Conservation (phyloP, 2,888 invertebrate species). For the Apamea sordens region DNA sequence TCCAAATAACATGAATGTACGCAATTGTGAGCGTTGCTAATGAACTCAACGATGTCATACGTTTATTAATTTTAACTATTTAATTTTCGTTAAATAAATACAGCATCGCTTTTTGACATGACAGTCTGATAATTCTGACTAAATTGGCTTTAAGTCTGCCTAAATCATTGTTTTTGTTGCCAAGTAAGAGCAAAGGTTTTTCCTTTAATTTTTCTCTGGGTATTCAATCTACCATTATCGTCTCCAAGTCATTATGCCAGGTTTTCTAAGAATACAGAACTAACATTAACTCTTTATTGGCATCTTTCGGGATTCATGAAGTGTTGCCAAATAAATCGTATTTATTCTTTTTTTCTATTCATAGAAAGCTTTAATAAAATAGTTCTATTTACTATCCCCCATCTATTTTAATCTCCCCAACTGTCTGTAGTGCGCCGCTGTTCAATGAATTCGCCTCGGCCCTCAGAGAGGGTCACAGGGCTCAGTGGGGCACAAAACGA, state of each 20-base stretch:
- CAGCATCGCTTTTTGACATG: neutral
- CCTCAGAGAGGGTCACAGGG: constrained; percentile 9
- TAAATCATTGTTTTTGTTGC: neutral
- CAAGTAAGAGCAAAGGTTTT: neutral
- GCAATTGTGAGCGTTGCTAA: constrained; percentile 40
- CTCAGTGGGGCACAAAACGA: constrained; percentile 22
- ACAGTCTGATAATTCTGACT: neutral
- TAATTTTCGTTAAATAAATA: constrained; percentile 7
- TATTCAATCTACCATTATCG: neutral
- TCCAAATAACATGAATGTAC: constrained; percentile 37
- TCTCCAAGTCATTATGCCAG: no score
- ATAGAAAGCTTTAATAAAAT: neutral
- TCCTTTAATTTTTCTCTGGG: neutral
- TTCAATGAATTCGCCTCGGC: constrained; percentile 41
- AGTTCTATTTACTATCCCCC: neutral
- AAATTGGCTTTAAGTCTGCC: neutral
- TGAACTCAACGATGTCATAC: constrained; percentile 30
- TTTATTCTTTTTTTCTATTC: neutral
- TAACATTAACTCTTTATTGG: neutral
- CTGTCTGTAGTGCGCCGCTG: neutral
- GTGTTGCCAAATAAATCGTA: neutral
- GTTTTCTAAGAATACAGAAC: neutral
- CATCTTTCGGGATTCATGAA: neutral
- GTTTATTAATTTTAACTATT: constrained; percentile 38
- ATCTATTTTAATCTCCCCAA: constrained; percentile 17